Conservation (phyloP, 1,140 invertebrate genomes). For the Chironomus tepperi region DNA sequence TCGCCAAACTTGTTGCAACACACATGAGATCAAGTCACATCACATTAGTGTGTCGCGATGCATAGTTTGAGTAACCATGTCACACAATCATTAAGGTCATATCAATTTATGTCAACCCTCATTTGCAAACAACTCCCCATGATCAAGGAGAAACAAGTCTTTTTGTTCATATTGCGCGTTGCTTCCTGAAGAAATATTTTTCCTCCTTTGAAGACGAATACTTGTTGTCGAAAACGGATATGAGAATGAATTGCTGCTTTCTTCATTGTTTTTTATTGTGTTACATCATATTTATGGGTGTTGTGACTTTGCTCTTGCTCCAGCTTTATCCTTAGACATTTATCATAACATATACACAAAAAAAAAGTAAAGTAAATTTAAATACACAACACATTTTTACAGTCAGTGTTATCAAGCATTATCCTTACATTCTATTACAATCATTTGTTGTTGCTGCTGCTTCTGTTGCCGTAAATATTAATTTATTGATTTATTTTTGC, state of each 20-base stretch:
- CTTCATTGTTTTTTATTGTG: too few relatives aligned
- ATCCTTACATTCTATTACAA: not conserved
- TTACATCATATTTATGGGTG: not conserved
- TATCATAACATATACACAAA: not conserved
- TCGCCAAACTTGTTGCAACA: too few relatives aligned
- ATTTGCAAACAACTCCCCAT: not conserved
- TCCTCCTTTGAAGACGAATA: not conserved
- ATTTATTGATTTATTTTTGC: not conserved
- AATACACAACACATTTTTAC: conserved; percentile 9
- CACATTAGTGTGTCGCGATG: too few relatives aligned
- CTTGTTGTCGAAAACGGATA: not conserved
- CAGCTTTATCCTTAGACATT: conserved; percentile 5
- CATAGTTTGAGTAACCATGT: too few relatives aligned
- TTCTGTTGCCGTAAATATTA: too few relatives aligned
- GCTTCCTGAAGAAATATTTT: not conserved
- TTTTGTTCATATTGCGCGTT: not conserved
- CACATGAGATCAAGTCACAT: too few relatives aligned
- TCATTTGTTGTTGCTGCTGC: not conserved
- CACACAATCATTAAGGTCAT: too few relatives aligned
- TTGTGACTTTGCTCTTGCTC: not conserved
- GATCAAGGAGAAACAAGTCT: not conserved
- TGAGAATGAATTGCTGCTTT: not conserved
- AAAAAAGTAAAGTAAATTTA: not conserved
- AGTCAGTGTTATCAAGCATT: conserved; percentile 5
- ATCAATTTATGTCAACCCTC: too few relatives aligned